These are phyloP conservation scores for Notocelia uddmanniana DNA, from an alignment of 2,888 invertebrate genomes.

Conservation along the genomic window DNA sequence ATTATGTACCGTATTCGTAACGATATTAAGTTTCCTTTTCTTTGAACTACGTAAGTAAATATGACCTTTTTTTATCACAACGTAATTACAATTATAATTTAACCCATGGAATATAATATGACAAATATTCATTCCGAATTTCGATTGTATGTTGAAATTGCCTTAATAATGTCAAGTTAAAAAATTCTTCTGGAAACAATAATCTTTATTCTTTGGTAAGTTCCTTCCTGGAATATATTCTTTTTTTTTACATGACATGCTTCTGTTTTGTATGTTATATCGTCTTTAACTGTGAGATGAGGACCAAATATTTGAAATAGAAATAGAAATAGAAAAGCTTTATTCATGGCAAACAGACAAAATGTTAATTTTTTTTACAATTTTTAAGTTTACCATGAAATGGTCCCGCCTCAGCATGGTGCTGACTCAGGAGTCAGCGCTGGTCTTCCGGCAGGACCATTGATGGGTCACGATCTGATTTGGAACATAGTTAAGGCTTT, in stretches of 20 bases:
- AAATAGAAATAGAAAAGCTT: too few relatives aligned
- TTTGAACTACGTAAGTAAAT: not conserved
- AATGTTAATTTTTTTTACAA: too few relatives aligned
- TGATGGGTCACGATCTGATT: too few relatives aligned
- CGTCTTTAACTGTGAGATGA: too few relatives aligned
- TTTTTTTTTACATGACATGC: not conserved
- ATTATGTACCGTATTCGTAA: slow-evolving; percentile 11
- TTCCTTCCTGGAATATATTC: not conserved
- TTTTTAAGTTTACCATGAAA: too few relatives aligned
- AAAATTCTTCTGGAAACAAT: slow-evolving; percentile 28
- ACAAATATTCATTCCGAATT: slow-evolving; percentile 33
- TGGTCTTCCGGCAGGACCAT: too few relatives aligned
- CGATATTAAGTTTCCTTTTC: not conserved
- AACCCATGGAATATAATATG: slow-evolving; percentile 21
- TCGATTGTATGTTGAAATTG: slow-evolving; percentile 29
- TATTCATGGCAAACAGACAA: too few relatives aligned
- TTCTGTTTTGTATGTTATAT: too few relatives aligned
- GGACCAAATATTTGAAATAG: too few relatives aligned
- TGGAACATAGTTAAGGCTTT: too few relatives aligned
- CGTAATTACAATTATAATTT: slow-evolving; percentile 31
- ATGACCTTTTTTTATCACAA: not conserved
- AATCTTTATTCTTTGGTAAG: slow-evolving; percentile 5
- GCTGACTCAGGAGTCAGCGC: too few relatives aligned
- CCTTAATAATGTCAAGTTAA: slow-evolving; percentile 18
- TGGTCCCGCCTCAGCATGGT: too few relatives aligned